Conservation (phyloP, 2,113 vertebrate genomes). For the Equus quagga region DNA sequence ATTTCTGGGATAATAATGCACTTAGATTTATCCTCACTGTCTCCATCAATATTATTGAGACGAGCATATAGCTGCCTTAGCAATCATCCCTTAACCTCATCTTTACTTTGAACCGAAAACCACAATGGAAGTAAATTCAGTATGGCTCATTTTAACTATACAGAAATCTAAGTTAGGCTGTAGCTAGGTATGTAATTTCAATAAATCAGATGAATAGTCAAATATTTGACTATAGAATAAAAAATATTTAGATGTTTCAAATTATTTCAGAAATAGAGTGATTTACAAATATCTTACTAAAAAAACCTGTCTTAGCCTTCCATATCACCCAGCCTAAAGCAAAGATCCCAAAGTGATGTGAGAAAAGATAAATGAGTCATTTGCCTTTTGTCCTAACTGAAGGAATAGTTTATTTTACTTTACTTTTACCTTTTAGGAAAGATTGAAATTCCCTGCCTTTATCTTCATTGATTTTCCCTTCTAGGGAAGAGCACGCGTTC, state of each 20-base stretch:
- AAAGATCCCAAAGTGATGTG: not conserved
- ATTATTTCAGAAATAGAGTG: slow-evolving; percentile 8
- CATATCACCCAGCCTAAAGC: not conserved
- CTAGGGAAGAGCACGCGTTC: slow-evolving; percentile 84
- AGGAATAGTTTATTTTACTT: slow-evolving; percentile 80
- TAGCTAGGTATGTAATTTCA: not conserved
- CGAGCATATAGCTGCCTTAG: not conserved
- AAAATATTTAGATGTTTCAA: not conserved
- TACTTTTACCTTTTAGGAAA: slow-evolving; percentile 89
- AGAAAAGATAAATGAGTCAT: slow-evolving; percentile 14
- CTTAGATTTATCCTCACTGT: not conserved
- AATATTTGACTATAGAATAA: not conserved
- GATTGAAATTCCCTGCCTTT: slow-evolving; percentile 84
- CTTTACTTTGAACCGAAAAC: not conserved
- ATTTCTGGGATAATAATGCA: not conserved
- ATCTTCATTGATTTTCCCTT: slow-evolving; percentile 88
- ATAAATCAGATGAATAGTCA: not conserved
- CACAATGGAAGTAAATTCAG: not conserved
- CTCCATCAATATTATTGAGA: not conserved
- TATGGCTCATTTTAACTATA: not conserved
- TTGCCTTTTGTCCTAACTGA: slow-evolving; percentile 44
- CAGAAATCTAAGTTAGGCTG: not conserved
- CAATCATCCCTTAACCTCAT: not conserved
- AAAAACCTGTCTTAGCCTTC: not conserved
- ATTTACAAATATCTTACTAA: not conserved